Percentiles rank a stretch among this genome's conserved stretches.
phyloP scores from a whole-genome alignment of 2,113 vertebrate species.

The Mormyrus iriodes region DNA sequence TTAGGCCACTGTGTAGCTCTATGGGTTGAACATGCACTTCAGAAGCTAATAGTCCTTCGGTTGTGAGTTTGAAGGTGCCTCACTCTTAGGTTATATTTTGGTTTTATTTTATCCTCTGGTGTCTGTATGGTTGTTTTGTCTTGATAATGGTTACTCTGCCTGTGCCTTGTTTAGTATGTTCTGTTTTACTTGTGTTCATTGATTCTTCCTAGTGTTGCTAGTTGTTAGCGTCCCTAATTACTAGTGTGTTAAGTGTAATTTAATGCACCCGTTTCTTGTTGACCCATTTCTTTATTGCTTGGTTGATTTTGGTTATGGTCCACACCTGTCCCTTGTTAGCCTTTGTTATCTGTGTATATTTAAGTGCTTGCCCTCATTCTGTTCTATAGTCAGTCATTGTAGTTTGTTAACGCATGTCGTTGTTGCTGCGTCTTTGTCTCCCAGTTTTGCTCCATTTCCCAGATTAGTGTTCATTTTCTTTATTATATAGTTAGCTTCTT shows the following conservation, averaged over 20 bases:
- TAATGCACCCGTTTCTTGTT: not conserved
- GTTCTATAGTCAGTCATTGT: not conserved
- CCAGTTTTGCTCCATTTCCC: not conserved
- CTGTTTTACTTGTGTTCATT: not conserved
- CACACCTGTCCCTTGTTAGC: not conserved
- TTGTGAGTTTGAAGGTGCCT: not conserved
- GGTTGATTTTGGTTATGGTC: not conserved
- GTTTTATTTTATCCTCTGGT: not conserved
- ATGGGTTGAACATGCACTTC: not conserved
- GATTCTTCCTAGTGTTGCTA: not conserved
- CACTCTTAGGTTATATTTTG: not conserved
- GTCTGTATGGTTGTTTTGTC: not conserved
- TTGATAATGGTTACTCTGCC: not conserved
- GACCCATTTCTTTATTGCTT: not conserved
- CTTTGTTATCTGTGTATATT: not conserved
- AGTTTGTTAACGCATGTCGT: too few relatives aligned
- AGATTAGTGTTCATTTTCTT: not conserved
- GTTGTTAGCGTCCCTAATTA: not conserved
- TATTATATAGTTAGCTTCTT: not conserved
- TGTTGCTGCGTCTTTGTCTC: not conserved
- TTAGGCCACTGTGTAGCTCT: not conserved
- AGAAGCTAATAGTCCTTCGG: not conserved
- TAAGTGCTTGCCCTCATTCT: not conserved
- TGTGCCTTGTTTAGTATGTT: not conserved
- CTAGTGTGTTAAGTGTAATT: not conserved